A percentile compares a stretch with the other conserved stretches of the same genome.
These are phyloP conservation scores for Epizoanthus scotinus DNA, from an alignment of 92 coral and sea anemone species.

Conservation along the genomic window DNA sequence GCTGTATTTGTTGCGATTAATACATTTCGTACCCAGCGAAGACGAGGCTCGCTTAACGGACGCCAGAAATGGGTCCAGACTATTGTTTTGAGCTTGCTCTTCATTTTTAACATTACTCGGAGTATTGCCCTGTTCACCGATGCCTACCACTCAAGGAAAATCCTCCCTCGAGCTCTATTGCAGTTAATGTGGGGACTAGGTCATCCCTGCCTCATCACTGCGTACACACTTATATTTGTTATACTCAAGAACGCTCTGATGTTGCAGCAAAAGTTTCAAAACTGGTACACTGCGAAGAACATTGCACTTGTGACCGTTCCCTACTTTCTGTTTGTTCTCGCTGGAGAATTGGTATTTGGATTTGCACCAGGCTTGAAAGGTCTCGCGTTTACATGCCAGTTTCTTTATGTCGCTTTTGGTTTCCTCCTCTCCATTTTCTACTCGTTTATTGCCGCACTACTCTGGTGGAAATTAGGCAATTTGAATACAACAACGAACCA, in stretches of 20 bases:
- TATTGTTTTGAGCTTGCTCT: constrained; percentile 54
- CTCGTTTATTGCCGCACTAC: constrained; percentile 49
- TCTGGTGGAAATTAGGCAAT: constrained; percentile 62
- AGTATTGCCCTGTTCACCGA: constrained; percentile 58
- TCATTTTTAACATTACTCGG: constrained; percentile 53
- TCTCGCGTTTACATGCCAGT: constrained; percentile 67
- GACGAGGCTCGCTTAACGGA: neutral
- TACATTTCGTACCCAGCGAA: constrained; percentile 34
- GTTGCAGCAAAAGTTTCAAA: constrained; percentile 68
- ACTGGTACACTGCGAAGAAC: constrained; percentile 76
- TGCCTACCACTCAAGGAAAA: constrained; percentile 62
- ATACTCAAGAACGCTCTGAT: constrained; percentile 75
- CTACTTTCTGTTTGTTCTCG: constrained; percentile 66
- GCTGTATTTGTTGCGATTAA: constrained; percentile 48
- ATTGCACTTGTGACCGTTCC: constrained; percentile 69
- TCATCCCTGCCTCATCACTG: constrained; percentile 76
- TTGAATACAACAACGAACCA: neutral
- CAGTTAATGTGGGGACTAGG: constrained; percentile 78
- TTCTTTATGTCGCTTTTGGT: constrained; percentile 57
- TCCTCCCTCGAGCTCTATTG: constrained; percentile 46
- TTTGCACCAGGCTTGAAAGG: constrained; percentile 57
- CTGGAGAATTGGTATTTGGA: constrained; percentile 65
- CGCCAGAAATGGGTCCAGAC: constrained; percentile 62
- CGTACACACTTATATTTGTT: constrained; percentile 69
- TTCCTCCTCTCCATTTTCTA: constrained; percentile 58